Base-by-base conservation (phyloP, 2,113 vertebrate species). In the Colinus virginianus region DNA sequence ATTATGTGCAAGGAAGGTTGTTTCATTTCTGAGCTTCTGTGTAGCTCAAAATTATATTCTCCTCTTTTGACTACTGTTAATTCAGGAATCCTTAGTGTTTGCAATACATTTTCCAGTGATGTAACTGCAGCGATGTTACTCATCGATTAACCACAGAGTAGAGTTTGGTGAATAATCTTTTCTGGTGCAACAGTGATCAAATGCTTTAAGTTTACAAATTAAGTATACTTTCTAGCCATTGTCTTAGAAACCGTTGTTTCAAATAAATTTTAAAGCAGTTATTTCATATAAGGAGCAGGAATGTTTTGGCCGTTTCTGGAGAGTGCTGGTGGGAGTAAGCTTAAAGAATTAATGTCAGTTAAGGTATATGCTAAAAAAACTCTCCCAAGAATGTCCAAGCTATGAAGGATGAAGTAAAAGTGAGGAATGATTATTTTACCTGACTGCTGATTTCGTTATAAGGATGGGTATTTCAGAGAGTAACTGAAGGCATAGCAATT, bases 11-110 rank as follows among this genome's bases (percentile, higher is more conserved):
- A 70, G 43, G 61, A 88, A 86, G 46, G 80, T 74, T 59, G 28
- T 85, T 95, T 82, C 2, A 36, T 79, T 90, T 90, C 46, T 92
- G 55, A 80, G 92, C 46, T 90, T 88, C 7, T 40, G 5, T 32
- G 21, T 45, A 79, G 38, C 30, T 43, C 23, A 49, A 55, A 90
- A 70, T 88, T 53, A 56, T 17, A 34, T 82, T 89, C 6, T 71
- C 1, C 69, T 78, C 28, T 70, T 85, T 42, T 70, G 63, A 79
- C 79, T 82, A 10, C 21, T 78, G 12, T 67, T 78, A 69, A 53
- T 90, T 90, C 15, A 19, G 63, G 55, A 77, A 93, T 61, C 58
- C 25, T 67, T 75, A 71, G 19, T 75, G 55, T 78, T 63, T 78
- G 55, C 63, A 77, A 56, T 78, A 55, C 26, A 9, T 82, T 92